Base-by-base conservation (phyloP, 2,888 invertebrate genomes). In the Psococerastis gibbosa region DNA sequence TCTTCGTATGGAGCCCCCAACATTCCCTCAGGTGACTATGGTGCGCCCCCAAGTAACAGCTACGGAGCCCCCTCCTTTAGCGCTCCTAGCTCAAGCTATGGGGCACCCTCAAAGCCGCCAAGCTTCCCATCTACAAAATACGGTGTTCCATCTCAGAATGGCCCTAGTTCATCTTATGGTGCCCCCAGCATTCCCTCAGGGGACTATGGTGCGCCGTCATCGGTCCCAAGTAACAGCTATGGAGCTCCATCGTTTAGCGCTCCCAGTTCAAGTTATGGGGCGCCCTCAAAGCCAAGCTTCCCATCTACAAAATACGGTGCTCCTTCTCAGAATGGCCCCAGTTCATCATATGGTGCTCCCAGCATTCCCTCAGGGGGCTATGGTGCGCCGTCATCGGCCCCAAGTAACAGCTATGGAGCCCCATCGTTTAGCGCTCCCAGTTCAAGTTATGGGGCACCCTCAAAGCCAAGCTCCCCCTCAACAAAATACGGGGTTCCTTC, bases 71-170 rank as follows among this genome's bases (percentile, higher is more conserved):
- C 27, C 27, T 32, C 51, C 46, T 46, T 49, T 43, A 27, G 27
- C 41, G 41, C 44, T 23, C 45, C 50, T 2, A 46, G 49, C 11
- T 48, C 48, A n/a, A 31, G 35, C 22, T 49, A 49, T 45, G 47
- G 49, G 16, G 47, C 43, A 17, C 50, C 50, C 15, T 18, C 13
- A 22, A 5, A 17, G 18, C 33, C 4, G 31, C 48, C 47, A 20
- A 27, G 20, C 22, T 27, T 35, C 53, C 1, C 27, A 27, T 27
- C 27, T 6, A 27, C 27, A 11, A n/a, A n/a, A n/a, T n/a, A n/a
- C n/a, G n/a, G n/a, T n/a, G n/a, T n/a, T n/a, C n/a, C n/a, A n/a
- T n/a, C n/a, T n/a, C n/a, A n/a, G n/a, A n/a, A n/a, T n/a, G n/a
- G n/a, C n/a, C n/a, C n/a, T n/a, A n/a, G n/a, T n/a, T n/a, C n/a